Conservation (phyloP, 2,113 vertebrate genomes). For the Hypocryptadius cinnamomeus region DNA sequence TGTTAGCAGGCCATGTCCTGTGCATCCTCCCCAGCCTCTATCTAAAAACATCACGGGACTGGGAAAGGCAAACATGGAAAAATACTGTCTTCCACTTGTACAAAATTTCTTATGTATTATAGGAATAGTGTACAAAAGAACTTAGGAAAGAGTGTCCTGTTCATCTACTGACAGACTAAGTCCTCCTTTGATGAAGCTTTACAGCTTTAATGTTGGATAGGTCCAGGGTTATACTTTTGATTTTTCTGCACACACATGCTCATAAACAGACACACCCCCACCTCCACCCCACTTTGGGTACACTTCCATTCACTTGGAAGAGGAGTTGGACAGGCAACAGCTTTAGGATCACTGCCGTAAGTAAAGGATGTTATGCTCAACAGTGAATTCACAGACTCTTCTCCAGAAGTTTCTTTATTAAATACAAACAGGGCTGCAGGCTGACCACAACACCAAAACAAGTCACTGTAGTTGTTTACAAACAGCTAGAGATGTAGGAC, state of each 20-base stretch:
- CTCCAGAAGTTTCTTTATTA: slow-evolving; percentile 59
- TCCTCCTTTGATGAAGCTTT: not conserved
- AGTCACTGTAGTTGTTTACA: slow-evolving; percentile 6
- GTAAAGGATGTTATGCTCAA: not conserved
- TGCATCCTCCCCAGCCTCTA: not conserved
- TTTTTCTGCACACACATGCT: not conserved
- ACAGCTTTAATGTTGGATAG: not conserved
- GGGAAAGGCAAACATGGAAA: not conserved
- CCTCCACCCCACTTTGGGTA: not conserved
- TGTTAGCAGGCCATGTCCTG: not conserved
- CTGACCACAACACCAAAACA: slow-evolving; percentile 24
- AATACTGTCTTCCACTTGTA: not conserved
- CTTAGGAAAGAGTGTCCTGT: not conserved
- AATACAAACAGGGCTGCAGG: slow-evolving; percentile 25
- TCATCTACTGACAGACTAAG: not conserved
- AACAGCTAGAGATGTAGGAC: not conserved
- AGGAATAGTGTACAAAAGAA: not conserved
- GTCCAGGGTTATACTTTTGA: not conserved
- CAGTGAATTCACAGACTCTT: slow-evolving; percentile 46
- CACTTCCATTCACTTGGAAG: not conserved
- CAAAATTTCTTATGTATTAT: not conserved
- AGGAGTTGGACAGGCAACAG: not conserved
- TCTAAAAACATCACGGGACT: not conserved
- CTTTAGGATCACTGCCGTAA: not conserved
- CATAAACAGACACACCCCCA: not conserved